Evolutionary conservation across 1,140 invertebrate genomes (phyloP).

Genomic region (Leptinotarsa undecemlineata): DNA sequence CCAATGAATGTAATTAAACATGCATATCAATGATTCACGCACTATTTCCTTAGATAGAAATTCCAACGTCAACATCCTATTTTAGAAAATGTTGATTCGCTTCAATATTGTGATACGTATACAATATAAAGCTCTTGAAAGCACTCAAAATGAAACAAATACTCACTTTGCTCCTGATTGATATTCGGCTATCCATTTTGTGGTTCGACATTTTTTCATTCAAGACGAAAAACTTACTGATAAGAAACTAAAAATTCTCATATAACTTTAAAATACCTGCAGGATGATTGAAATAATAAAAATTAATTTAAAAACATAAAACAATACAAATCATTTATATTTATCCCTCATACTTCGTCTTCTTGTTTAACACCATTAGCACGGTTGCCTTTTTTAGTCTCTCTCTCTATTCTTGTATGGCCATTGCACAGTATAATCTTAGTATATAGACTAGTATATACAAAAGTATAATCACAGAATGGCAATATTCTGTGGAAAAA

Average conservation of each 20-base stretch:
- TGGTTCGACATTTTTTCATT: constrained; percentile 66
- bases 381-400: background rate
- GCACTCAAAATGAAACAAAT: constrained; percentile 29
- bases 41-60: constrained; percentile 46
- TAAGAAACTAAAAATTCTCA: background rate
- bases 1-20: constrained; percentile 19
- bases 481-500: too few species aligned
- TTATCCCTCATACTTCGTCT: constrained; percentile 35
- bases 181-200: constrained; percentile 69
- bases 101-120: too few species aligned
- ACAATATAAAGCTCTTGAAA: too few species aligned
- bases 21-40: constrained; percentile 47
- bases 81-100: background rate
- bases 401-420: too few species aligned
- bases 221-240: background rate
- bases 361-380: constrained; percentile 4
- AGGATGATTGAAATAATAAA: constrained; percentile 29
- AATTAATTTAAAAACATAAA: constrained; percentile 10
- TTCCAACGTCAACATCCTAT: constrained; percentile 16
- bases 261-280: constrained; percentile 11
- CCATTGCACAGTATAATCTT: too few species aligned
- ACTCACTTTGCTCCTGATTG: constrained; percentile 73
- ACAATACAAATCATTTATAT: constrained; percentile 45
- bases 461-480: too few species aligned
- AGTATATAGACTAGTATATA: too few species aligned